Evolutionary conservation across 2,113 vertebrate genomes (phyloP), one percentile per base, ranked within the genome.

Genomic region (Phrynosoma blainvillii): DNA sequence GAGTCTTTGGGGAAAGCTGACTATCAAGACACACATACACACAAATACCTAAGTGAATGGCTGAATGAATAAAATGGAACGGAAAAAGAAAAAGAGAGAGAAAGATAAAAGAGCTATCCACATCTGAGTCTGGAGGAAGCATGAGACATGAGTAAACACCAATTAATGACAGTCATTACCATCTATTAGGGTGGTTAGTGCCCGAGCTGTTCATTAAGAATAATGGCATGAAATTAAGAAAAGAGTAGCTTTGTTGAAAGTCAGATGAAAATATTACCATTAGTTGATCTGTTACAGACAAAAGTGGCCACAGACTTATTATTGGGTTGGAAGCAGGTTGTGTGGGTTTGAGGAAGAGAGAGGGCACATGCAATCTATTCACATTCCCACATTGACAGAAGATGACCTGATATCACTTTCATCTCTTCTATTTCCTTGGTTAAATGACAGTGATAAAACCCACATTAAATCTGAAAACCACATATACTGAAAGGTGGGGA

Each of bases 381-480:
- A 66, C 62, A 56, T 54, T 93, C 42, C 84, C 92, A 21, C 59
- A 90, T 3, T 85, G 81, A 84, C 42, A 89, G 79, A 92, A 92
- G 18, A 75, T 68, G 62, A 90, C 27, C 79, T 84, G 62, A 40
- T 71, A 91, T 62, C 71, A 36, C 42, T 90, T 84, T 56, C 40
- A 90, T 89, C 78, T 92, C 77, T 92, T 78, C 40, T 90, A 85
- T 91, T 95, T 95, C 78, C 83, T 30, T 62, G 90, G 30, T 32
- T 91, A 20, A 92, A 93, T 87, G 83, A 91, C 85, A 92, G 52
- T 86, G 86, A 88, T 87, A 92, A 92, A 92, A 89, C 25, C 11
- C 13, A 71, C 84, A 84, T 85, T 66, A 80, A 75, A 81, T 52
- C 14, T 93, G 36, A 92, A 84, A 85, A 42, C 68, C 82, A 88